These are phyloP conservation scores for Bufo gargarizans DNA, from an alignment of 2,113 vertebrate species.

Conservation along the genomic window DNA sequence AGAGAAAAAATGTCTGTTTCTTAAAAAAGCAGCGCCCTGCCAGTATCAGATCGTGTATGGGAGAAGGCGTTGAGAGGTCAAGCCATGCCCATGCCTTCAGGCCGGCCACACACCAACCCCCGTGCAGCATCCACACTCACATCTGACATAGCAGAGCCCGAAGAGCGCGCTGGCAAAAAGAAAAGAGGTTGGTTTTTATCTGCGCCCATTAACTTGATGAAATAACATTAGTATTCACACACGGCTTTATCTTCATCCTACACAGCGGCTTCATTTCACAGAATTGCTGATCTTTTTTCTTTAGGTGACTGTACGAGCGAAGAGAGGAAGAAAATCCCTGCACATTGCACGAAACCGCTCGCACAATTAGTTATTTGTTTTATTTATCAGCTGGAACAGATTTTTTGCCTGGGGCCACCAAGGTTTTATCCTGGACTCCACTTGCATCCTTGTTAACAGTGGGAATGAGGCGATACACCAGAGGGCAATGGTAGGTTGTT, in stretches of 20 bases:
- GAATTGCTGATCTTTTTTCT: slow-evolving; percentile 57
- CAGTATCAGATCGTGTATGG: neutral
- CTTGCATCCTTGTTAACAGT: too few relatives aligned
- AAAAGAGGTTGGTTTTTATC: neutral
- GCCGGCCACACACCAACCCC: neutral
- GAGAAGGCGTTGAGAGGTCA: neutral
- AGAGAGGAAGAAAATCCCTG: slow-evolving; percentile 47
- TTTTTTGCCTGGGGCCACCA: slow-evolving; percentile 66
- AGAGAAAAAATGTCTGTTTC: too few relatives aligned
- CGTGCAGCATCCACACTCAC: neutral
- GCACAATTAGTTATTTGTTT: slow-evolving; percentile 62
- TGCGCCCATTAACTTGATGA: slow-evolving; percentile 55
- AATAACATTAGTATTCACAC: slow-evolving; percentile 61
- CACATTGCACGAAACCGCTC: slow-evolving; percentile 29
- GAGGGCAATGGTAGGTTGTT: neutral
- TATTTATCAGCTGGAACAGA: slow-evolving; percentile 69
- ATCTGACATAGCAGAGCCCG: neutral
- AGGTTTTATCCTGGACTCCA: neutral
- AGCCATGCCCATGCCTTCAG: neutral
- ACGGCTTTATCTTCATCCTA: slow-evolving; percentile 58
- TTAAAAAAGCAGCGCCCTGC: too few relatives aligned
- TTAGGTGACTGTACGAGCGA: slow-evolving; percentile 53
- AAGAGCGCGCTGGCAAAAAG: neutral
- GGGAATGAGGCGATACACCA: too few relatives aligned
- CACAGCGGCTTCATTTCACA: slow-evolving; percentile 58